Percentiles rank a stretch among this genome's conserved stretches.
Evolutionary conservation across 2,888 invertebrate genomes (phyloP).

Genomic region (Mesopsocus fuscifrons): DNA sequence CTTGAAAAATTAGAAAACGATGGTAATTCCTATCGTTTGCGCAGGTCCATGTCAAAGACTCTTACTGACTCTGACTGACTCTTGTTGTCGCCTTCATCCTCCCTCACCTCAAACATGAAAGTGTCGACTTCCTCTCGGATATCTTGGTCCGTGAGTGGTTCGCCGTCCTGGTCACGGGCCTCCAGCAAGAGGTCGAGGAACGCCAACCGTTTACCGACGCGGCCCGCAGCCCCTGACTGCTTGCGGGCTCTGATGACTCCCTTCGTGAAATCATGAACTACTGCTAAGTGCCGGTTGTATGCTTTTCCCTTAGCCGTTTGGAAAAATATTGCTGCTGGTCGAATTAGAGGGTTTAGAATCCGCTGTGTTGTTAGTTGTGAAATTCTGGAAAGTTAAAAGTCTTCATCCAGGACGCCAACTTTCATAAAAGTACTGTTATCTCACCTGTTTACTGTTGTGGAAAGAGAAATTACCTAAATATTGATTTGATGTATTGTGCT

Average conservation of each 20-base stretch:
- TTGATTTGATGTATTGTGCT: neutral
- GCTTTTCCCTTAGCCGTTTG: slow-evolving; percentile 20
- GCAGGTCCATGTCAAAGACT: neutral
- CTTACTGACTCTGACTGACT: too few species aligned
- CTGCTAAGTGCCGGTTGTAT: slow-evolving; percentile 23
- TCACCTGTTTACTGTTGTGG: neutral
- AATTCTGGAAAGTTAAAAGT: neutral
- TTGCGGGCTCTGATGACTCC: slow-evolving; percentile 20
- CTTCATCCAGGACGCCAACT: neutral
- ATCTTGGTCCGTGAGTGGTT: slow-evolving; percentile 33
- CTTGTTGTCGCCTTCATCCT: neutral
- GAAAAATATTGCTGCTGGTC: neutral
- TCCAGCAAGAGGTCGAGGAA: slow-evolving; percentile 47
- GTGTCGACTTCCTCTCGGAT: slow-evolving; percentile 53
- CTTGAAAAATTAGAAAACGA: slow-evolving; percentile 13
- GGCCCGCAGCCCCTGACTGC: slow-evolving; percentile 7
- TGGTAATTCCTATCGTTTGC: neutral
- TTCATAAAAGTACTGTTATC: neutral
- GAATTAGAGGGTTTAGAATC: neutral
- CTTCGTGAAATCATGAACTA: slow-evolving; percentile 29
- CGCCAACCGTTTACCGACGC: slow-evolving; percentile 33
- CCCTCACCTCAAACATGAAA: slow-evolving; percentile 44
- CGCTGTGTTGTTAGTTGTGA: neutral
- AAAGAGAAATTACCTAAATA: neutral
- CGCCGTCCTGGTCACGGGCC: slow-evolving; percentile 27